A percentile compares a stretch with the other conserved stretches of the same genome.
phyloP scores from a whole-genome alignment of 2,113 vertebrate species.

The Dolichallabes microphthalmus region DNA sequence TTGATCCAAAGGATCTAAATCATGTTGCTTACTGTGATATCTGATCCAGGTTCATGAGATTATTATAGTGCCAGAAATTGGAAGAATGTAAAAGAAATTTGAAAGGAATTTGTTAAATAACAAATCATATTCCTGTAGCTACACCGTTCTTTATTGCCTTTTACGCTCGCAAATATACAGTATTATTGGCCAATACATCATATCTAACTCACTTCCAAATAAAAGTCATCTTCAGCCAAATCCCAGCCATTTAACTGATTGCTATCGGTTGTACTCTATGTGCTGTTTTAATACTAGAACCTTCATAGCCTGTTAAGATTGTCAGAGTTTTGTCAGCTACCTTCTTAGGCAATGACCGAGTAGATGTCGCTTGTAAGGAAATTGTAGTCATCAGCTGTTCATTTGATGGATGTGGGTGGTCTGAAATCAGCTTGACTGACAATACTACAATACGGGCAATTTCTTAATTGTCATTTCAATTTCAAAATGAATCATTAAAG shows the following conservation, averaged over 20 bases:
- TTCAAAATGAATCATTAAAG: neutral
- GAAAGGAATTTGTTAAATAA: too few species aligned
- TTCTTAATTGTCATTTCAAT: conserved; percentile 14
- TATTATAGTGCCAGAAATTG: too few species aligned
- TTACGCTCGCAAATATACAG: neutral
- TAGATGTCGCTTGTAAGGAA: neutral
- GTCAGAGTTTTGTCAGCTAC: neutral
- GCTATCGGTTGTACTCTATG: neutral
- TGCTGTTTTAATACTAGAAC: neutral
- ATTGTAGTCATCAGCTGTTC: neutral
- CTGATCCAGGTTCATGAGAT: too few species aligned
- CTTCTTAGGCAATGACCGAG: neutral
- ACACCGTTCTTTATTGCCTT: neutral
- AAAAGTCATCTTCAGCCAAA: neutral
- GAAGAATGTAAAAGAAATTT: too few species aligned
- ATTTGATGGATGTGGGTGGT: neutral
- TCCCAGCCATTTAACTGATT: too few species aligned
- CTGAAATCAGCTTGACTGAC: neutral
- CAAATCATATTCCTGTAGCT: neutral
- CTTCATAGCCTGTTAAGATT: neutral
- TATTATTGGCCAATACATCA: neutral
- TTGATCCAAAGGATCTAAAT: neutral
- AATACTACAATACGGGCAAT: neutral
- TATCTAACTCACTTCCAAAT: neutral
- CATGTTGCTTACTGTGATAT: neutral